Evolutionary conservation across 2,888 invertebrate species (phyloP), one percentile per base, ranked within the genome.

Genomic region (Drosophila trichaetosa): DNA sequence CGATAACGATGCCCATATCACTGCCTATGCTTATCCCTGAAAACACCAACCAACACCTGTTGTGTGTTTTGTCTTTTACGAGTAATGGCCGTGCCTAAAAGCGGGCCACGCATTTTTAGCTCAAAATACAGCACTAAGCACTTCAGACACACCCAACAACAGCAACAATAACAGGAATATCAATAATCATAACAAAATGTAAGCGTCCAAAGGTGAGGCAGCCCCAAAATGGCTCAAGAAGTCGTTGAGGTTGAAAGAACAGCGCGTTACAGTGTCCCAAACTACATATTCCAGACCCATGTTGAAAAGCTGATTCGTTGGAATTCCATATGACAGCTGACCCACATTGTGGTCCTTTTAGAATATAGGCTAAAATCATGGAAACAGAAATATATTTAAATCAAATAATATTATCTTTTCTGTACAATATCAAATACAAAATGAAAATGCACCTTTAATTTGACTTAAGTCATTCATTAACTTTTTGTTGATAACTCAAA

Each of bases 141-240:
- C 83, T 88, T 73, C 64, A 67, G 77, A 51, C 66, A 53, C 69
- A 59, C 61, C 61, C 57, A 59, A 46, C 73, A 57, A 42, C 56
- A 31, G 27, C 56, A 69, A 65, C 68, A 73, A 74, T 53, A 75
- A 65, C 66, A 63, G 60, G 69, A 60, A 83, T 81, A 89, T 78
- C 85, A 83, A 89, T 83, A 89, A 83, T 89, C 83, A 83, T 83
- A 87, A 89, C 85, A 67, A 69, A 89, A 86, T 82, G 80, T 57
- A 61, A 65, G 68, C 68, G 69, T 56, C 72, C 75, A 69, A 79
- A 70, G 86, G 60, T 68, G 68, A 48, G 60, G 52, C 68, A 48
- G 53, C 34, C 29, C 64, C 38, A 27, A 61, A 67, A 54, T 61
- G 75, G 52, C 75, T 53, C 53, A 62, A 69, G 69, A 42, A 61